phyloP scores from a whole-genome alignment of 1,140 invertebrate species.

The Euura saliciscinereae region DNA sequence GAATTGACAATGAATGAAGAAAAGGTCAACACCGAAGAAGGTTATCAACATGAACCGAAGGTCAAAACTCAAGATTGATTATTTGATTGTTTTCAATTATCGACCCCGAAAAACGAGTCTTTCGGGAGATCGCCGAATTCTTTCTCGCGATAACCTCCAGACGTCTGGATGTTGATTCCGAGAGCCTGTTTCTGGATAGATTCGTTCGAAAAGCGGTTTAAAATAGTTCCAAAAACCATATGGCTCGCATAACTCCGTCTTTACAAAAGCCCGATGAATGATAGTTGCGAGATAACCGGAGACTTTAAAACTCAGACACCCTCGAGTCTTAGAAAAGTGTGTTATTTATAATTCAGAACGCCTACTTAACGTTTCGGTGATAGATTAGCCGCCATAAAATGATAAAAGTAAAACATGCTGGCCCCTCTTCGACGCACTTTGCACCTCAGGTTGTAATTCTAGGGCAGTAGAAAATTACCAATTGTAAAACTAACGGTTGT shows the following conservation, averaged over 20 bases:
- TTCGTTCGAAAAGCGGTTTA: conserved; percentile 1
- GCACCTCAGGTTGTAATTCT: background rate
- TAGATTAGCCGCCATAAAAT: conserved; percentile 56
- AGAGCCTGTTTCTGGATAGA: background rate
- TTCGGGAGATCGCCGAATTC: no score
- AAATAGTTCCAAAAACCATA: conserved; percentile 1
- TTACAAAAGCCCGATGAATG: background rate
- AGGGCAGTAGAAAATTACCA: no score
- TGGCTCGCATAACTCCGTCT: background rate
- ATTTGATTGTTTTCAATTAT: no score
- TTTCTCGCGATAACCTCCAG: no score
- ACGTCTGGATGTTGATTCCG: no score
- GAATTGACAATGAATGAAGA: no score
- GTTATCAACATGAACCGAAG: no score
- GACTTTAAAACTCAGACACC: background rate
- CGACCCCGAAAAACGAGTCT: no score
- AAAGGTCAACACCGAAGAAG: no score
- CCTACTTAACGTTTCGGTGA: conserved; percentile 49
- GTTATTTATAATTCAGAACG: conserved; percentile 31
- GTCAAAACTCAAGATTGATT: no score
- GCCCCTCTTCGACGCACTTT: background rate
- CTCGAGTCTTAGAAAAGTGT: background rate
- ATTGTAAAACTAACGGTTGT: background rate
- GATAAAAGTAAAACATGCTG: conserved; percentile 51
- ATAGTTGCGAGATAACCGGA: background rate